These are phyloP conservation scores for Actinia equina DNA, from an alignment of 64 coral and sea anemone genomes.

Conservation along the genomic window DNA sequence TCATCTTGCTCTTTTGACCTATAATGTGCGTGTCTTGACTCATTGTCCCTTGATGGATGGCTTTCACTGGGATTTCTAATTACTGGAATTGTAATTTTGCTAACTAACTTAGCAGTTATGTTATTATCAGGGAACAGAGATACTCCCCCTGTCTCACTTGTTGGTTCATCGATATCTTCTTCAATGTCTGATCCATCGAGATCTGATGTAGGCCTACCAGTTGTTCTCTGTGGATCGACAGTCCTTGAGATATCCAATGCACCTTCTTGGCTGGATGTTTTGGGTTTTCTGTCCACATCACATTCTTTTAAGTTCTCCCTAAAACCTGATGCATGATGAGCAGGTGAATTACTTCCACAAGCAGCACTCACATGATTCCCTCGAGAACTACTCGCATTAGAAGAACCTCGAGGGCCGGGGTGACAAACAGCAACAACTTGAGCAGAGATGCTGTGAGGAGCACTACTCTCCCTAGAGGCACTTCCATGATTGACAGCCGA, in stretches of 20 bases:
- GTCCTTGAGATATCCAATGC: background rate
- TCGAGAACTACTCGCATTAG: background rate
- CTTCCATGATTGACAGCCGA: constrained; percentile 18
- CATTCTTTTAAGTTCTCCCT: background rate
- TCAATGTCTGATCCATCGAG: constrained; percentile 82
- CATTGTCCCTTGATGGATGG: background rate
- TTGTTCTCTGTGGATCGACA: background rate
- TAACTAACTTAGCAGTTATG: background rate
- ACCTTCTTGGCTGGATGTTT: background rate
- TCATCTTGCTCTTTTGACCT: background rate
- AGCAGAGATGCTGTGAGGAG: background rate
- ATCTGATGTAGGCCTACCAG: constrained; percentile 49
- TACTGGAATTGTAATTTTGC: background rate
- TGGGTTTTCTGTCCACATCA: background rate
- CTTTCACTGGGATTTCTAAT: background rate
- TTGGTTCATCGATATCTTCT: constrained; percentile 69
- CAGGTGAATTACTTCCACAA: background rate
- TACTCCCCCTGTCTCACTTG: constrained; percentile 7
- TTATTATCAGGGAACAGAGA: background rate
- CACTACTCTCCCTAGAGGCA: background rate
- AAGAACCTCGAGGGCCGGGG: background rate
- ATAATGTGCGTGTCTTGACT: background rate
- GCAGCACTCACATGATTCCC: background rate
- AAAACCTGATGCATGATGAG: background rate
- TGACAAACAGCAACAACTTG: constrained; percentile 10